These are phyloP conservation scores for Zygaena filipendulae DNA, from an alignment of 2,888 invertebrate species.

Conservation along the genomic window DNA sequence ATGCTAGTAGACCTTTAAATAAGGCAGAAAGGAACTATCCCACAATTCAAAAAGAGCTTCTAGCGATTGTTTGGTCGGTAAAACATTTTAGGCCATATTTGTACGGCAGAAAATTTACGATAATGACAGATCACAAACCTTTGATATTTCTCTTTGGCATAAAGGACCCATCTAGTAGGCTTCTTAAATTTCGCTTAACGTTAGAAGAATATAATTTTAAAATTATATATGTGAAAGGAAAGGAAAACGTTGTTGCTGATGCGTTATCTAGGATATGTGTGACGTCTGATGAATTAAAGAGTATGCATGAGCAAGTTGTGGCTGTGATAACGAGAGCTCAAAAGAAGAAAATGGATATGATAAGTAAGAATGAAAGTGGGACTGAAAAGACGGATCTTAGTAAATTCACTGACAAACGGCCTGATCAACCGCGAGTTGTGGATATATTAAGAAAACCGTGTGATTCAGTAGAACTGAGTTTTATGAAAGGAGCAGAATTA, in stretches of 20 bases:
- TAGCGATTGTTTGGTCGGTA: conserved; percentile 14
- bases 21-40: conserved; percentile 14
- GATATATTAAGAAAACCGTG: conserved; percentile 14
- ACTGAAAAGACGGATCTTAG: background rate
- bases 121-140: conserved; percentile 15
- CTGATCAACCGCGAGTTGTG: conserved; percentile 17
- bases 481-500: conserved; percentile 7
- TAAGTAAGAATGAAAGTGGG: background rate
- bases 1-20: conserved; percentile 14
- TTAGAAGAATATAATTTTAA: conserved; percentile 16
- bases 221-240: conserved; percentile 12
- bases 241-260: conserved; percentile 12
- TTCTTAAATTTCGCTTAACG: conserved; percentile 14
- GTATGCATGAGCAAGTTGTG: conserved; percentile 9
- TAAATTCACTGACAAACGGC: conserved; percentile 5
- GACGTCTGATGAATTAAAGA: conserved; percentile 12
- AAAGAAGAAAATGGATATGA: conserved; percentile 1
- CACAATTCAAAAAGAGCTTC: conserved; percentile 13
- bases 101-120: conserved; percentile 11
- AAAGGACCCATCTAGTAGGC: conserved; percentile 13
- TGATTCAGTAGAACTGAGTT: conserved; percentile 11
- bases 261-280: conserved; percentile 12
- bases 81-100: conserved; percentile 16
- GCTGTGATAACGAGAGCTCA: conserved; percentile 14
- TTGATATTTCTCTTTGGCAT: conserved; percentile 13